Percentiles rank a stretch among this genome's conserved stretches.
Conservation (phyloP, 2,888 invertebrate species). For the Rhingia campestris region DNA sequence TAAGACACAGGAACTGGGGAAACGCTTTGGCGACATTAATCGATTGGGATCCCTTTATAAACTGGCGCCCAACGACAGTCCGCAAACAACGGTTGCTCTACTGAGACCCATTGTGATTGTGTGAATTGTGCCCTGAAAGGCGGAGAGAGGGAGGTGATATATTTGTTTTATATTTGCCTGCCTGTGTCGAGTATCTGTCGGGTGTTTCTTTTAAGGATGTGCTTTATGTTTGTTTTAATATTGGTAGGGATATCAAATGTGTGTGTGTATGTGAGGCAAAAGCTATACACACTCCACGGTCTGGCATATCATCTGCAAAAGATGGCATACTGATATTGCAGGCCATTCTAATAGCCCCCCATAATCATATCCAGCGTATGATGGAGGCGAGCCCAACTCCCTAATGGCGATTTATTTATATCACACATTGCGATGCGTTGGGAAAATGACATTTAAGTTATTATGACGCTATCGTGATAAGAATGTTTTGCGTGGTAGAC, state of each 20-base stretch:
- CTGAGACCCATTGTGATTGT: slow-evolving; percentile 35
- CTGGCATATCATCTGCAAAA: slow-evolving; percentile 30
- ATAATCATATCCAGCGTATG: not conserved
- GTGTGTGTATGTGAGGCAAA: slow-evolving; percentile 4
- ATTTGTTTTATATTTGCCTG: slow-evolving; percentile 58
- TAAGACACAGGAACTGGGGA: slow-evolving; percentile 35
- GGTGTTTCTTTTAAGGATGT: slow-evolving; percentile 66
- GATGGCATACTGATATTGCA: slow-evolving; percentile 60
- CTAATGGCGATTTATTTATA: slow-evolving; percentile 59
- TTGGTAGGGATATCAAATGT: slow-evolving; percentile 51
- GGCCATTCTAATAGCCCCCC: slow-evolving; percentile 12
- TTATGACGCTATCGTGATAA: slow-evolving; percentile 70
- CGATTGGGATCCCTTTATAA: slow-evolving; percentile 46
- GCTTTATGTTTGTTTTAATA: slow-evolving; percentile 56
- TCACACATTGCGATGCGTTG: slow-evolving; percentile 59
- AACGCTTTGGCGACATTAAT: slow-evolving; percentile 40
- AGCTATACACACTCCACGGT: not conserved
- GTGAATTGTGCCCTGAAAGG: slow-evolving; percentile 2
- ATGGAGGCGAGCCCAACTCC: not conserved
- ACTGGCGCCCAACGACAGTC: slow-evolving; percentile 31
- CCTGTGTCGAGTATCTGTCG: slow-evolving; percentile 37
- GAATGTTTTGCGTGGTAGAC: slow-evolving; percentile 31
- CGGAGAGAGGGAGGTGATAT: slow-evolving; percentile 35
- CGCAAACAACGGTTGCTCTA: not conserved
- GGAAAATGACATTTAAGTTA: slow-evolving; percentile 70